Evolutionary conservation across 1,140 invertebrate species (phyloP), one percentile per base, ranked within the genome.

Genomic region (Musca domestica): DNA sequence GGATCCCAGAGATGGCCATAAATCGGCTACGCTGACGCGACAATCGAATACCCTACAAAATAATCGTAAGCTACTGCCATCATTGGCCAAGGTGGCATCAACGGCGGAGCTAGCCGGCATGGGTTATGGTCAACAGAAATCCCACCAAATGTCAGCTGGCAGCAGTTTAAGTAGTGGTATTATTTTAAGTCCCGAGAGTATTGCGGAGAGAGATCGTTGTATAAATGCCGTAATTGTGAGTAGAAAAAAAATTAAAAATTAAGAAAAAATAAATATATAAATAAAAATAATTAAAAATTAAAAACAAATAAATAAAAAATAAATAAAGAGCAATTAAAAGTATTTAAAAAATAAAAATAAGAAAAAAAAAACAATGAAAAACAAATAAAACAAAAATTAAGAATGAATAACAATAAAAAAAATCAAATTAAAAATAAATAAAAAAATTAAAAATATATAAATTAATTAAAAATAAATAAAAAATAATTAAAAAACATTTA

Each of bases 221-320:
- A 81, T 81, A 48, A 81, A 72, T 72, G 78, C 78, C 49, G 78
- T 81, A 47, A 78, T 81, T 70, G 78, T 80, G 76, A 81, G 78
- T 76, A 64, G 61, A 10, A 49, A 34, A 54, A 52, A 61, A 41
- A 41, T 10, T 10, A 9, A 12, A 41, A 41, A 41, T 10, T 80
- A 12, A 56, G 12, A 41, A 41, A 41, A 41, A 41, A 41, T 41
- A 41, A 41, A 9, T 10, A 41, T 41, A 30, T 30, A 30, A 4
- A 4, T 30, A 76, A n/a, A n/a, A 30, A 30, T 41, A 41, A 41
- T 41, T 41, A 10, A 41, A 41, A 41, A 41, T 9, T 41, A 41
- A 5, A 10, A 12, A 7, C 2, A 9, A 9, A 41, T 41, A 10
- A 10, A 41, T 9, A 12, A 41, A 41, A n/a, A n/a, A n/a, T n/a